phyloP scores from a whole-genome alignment of 92 coral and sea anemone species.

The Ricordea florida region DNA sequence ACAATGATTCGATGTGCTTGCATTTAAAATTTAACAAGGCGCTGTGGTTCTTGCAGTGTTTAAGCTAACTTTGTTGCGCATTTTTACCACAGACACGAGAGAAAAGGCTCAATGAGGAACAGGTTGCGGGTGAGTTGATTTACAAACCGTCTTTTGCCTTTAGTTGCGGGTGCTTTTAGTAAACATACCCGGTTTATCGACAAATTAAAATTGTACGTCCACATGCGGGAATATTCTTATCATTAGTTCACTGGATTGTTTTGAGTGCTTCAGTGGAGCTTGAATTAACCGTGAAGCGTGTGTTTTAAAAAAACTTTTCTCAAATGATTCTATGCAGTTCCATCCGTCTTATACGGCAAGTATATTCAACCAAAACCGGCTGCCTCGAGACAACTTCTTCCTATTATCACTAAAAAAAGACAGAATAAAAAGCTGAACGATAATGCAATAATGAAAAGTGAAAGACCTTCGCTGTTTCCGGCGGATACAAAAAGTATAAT shows the following conservation, averaged over 20 bases:
- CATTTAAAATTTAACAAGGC: not conserved
- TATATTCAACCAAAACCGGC: too few species aligned
- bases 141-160: not conserved
- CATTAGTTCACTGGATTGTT: too few species aligned
- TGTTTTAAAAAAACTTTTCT: too few species aligned
- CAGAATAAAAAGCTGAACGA: not conserved
- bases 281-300: too few species aligned
- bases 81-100: conserved; percentile 34
- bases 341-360: too few species aligned
- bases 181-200: too few species aligned
- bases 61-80: conserved; percentile 7
- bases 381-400: not conserved
- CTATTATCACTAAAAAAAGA: not conserved
- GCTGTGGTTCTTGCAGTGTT: conserved; percentile 6
- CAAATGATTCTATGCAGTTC: too few species aligned
- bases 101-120: conserved; percentile 54
- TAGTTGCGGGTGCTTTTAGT: not conserved
- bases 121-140: conserved; percentile 61
- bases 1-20: not conserved
- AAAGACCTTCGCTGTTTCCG: not conserved
- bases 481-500: not conserved
- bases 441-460: not conserved
- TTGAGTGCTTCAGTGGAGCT: too few species aligned
- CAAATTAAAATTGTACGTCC: too few species aligned
- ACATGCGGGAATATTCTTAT: too few species aligned